These are phyloP conservation scores for Subanguina moxae DNA, from an alignment of 1,140 invertebrate genomes.

Conservation along the genomic window DNA sequence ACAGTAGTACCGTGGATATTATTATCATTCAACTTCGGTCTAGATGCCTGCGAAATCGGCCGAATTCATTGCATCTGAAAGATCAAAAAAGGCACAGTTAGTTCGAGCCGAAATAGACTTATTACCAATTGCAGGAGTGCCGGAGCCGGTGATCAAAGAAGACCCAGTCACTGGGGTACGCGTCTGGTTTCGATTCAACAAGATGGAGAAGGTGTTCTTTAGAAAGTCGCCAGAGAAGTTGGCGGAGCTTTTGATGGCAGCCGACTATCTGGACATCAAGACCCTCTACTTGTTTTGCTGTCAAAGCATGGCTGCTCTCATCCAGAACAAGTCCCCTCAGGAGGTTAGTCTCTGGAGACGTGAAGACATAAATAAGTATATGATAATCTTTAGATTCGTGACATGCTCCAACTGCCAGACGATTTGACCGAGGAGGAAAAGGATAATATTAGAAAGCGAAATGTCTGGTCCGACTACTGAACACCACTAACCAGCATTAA, in stretches of 20 bases:
- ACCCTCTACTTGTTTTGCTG: constrained; percentile 42
- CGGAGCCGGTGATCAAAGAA: constrained; percentile 25
- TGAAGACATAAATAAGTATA: too few species aligned
- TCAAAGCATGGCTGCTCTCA: constrained; percentile 23
- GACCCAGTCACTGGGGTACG: constrained; percentile 28
- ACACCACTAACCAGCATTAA: too few species aligned
- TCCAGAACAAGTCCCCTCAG: constrained; percentile 38
- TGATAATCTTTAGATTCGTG: constrained; percentile 1
- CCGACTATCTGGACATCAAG: constrained; percentile 25
- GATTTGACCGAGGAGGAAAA: constrained; percentile 20
- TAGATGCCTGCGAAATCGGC: too few species aligned
- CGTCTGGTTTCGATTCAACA: constrained; percentile 35
- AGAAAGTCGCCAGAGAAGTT: constrained; percentile 27
- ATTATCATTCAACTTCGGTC: too few species aligned
- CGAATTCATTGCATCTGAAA: too few species aligned
- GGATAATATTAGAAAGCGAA: constrained; percentile 9
- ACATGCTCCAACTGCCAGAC: constrained; percentile 11
- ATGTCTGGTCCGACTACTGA: constrained; percentile 32
- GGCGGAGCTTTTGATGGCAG: constrained; percentile 15
- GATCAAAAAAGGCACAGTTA: too few species aligned
- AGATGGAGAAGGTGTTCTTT: constrained; percentile 35
- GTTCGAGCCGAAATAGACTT: too few species aligned
- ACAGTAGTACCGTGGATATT: too few species aligned
- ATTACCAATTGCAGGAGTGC: constrained; percentile 3
- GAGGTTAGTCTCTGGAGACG: constrained; percentile 1